phyloP scores from a whole-genome alignment of 2,888 invertebrate genomes.

The Scelioninae gen. 1 region DNA sequence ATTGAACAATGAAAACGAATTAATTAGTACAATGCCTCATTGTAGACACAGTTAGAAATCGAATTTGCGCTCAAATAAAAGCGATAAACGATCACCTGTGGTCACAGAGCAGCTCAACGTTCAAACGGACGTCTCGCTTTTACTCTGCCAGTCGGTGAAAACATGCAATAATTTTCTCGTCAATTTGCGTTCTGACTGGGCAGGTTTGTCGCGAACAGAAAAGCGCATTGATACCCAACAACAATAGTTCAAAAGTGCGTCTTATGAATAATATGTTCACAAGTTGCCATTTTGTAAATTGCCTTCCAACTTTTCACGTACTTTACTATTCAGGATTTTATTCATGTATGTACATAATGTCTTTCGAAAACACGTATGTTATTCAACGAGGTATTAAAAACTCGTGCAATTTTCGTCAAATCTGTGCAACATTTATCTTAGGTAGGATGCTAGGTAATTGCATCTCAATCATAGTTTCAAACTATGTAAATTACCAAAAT shows the following conservation, averaged over 20 bases:
- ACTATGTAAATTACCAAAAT: no score
- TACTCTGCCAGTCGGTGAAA: conserved; percentile 23
- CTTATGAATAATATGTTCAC: conserved; percentile 19
- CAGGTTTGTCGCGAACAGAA: neutral
- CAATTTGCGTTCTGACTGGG: conserved; percentile 13
- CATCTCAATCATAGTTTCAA: neutral
- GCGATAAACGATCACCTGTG: conserved; percentile 51
- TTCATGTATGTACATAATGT: neutral
- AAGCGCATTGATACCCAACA: conserved; percentile 14
- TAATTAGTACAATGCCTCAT: conserved; percentile 41
- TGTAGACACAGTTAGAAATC: conserved; percentile 46
- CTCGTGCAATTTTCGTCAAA: neutral
- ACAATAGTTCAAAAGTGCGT: conserved; percentile 14
- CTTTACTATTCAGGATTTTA: conserved; percentile 6
- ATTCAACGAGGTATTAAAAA: neutral
- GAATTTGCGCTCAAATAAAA: conserved; percentile 39
- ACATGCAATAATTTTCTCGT: conserved; percentile 56
- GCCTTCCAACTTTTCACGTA: neutral
- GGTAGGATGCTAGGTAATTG: no score
- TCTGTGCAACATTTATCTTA: neutral
- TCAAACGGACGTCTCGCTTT: conserved; percentile 22
- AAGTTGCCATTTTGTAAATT: neutral
- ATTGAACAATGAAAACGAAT: conserved; percentile 47
- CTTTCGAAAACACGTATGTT: neutral
- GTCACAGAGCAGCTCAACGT: conserved; percentile 18